Evolutionary conservation across 2,797 vertebrate genomes (phyloP).

Genomic region (Falco novaeseelandiae): DNA sequence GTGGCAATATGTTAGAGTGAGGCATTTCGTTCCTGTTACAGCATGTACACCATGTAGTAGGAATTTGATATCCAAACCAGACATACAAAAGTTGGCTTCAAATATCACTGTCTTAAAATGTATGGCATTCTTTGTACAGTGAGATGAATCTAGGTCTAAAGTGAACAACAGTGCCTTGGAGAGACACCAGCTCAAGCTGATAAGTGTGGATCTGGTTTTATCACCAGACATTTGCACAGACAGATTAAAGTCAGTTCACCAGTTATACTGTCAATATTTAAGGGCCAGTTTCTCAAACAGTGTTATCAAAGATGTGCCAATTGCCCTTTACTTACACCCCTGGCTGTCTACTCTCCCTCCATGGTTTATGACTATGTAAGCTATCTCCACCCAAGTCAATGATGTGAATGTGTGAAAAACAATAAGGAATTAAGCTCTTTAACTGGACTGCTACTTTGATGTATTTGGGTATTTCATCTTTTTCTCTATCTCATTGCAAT

Average conservation of each 20-base stretch:
- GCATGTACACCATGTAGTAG: neutral
- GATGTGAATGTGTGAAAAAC: neutral
- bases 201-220: neutral
- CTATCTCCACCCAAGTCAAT: neutral
- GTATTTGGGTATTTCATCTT: neutral
- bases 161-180: fast-evolving
- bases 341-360: neutral
- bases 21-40: neutral
- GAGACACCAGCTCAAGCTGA: neutral
- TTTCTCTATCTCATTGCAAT: neutral
- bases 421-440: neutral
- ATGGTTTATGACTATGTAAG: neutral
- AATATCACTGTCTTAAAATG: neutral
- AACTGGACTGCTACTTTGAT: neutral
- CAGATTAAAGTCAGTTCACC: neutral
- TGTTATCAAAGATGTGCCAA: neutral
- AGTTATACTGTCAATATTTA: neutral
- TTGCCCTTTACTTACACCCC: neutral
- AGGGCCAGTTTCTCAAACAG: neutral
- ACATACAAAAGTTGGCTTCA: neutral
- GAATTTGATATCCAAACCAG: slow-evolving; percentile 36
- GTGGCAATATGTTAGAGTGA: neutral
- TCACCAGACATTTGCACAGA: neutral
- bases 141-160: neutral
- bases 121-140: neutral